Percentiles rank a stretch among this genome's conserved stretches.
Conservation (phyloP, 2,113 vertebrate genomes). For the Verasper variegatus region DNA sequence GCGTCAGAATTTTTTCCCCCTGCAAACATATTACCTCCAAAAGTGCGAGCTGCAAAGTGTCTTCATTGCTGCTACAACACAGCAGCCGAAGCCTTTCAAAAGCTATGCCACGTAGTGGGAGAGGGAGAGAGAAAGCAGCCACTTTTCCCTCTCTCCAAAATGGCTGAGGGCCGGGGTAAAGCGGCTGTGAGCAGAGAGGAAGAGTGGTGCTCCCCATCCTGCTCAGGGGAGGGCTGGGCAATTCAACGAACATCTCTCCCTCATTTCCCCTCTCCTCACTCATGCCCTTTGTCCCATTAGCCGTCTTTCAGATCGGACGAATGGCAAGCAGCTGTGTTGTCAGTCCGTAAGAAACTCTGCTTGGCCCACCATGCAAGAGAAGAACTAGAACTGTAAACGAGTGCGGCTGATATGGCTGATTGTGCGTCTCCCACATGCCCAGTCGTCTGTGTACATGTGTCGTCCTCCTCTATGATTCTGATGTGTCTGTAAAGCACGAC, state of each 20-base stretch:
- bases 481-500: background rate
- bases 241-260: constrained; percentile 69
- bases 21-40: constrained; percentile 79
- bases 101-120: constrained; percentile 82
- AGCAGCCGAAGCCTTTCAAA: constrained; percentile 75
- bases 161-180: constrained; percentile 82
- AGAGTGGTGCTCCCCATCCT: constrained; percentile 72
- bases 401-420: constrained; percentile 47
- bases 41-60: constrained; percentile 65
- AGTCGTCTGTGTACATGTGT: constrained; percentile 27
- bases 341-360: constrained; percentile 49
- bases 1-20: constrained; percentile 63
- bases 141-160: constrained; percentile 82
- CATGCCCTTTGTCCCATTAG: constrained; percentile 84
- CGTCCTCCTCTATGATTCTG: background rate
- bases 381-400: constrained; percentile 39
- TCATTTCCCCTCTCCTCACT: constrained; percentile 49
- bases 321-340: constrained; percentile 69
- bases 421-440: constrained; percentile 39
- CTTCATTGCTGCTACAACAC: constrained; percentile 69
- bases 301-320: constrained; percentile 69
- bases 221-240: constrained; percentile 73
- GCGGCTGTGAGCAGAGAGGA: constrained; percentile 70
- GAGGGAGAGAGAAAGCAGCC: constrained; percentile 65
- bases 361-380: constrained; percentile 47